Percentiles rank a stretch among this genome's conserved stretches.
Conservation (phyloP, 2,113 vertebrate species). For the Pyxicephalus adspersus region DNA sequence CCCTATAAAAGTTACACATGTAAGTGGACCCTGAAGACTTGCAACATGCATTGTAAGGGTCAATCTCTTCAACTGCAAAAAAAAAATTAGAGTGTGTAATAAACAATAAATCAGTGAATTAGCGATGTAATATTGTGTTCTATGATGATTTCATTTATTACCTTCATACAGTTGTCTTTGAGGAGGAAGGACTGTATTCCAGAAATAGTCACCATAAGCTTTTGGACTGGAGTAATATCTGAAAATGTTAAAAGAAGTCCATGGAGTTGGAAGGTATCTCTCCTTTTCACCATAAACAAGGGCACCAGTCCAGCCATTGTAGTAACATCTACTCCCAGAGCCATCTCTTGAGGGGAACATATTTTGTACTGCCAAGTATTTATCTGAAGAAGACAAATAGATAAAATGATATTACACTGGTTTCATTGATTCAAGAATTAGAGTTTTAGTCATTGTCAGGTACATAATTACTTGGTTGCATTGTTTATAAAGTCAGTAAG, state of each 20-base stretch:
- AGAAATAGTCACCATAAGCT: constrained; percentile 13
- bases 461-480: too few species aligned
- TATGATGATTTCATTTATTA: neutral
- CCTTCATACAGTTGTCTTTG: constrained; percentile 24
- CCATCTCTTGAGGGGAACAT: constrained; percentile 2
- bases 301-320: constrained; percentile 13
- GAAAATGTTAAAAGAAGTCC: constrained; percentile 9
- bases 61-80: constrained; percentile 30
- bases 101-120: neutral
- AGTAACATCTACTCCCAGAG: constrained; percentile 30
- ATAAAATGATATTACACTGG: neutral
- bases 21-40: constrained; percentile 19
- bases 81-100: neutral
- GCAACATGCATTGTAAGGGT: constrained; percentile 31
- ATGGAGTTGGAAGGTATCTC: constrained; percentile 25
- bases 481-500: too few species aligned
- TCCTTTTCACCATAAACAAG: constrained; percentile 32
- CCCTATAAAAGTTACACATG: constrained; percentile 25
- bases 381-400: neutral
- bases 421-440: too few species aligned
- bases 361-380: constrained; percentile 14
- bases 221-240: neutral
- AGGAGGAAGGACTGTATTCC: constrained; percentile 19
- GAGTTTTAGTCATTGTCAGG: too few species aligned
- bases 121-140: neutral